Evolutionary conservation across 2,888 invertebrate species (phyloP), one percentile per base, ranked within the genome.

Genomic region (Xanthorhoe designata): DNA sequence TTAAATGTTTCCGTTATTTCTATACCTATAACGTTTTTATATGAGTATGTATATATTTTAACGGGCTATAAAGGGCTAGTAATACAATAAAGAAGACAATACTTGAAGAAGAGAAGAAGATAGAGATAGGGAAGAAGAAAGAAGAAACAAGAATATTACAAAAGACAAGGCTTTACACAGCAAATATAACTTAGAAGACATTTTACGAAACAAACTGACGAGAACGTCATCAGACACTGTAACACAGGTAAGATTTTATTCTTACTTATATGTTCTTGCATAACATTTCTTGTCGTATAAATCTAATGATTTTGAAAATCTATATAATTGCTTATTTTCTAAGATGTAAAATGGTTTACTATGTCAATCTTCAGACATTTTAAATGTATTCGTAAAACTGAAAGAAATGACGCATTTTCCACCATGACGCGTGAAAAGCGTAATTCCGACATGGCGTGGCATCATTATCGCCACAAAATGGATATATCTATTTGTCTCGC

Each of bases 1-100:
- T 93, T 92, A 85, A 87, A 90, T 85, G 78, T 86, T 92, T 91
- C 81, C 84, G 88, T 92, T 92, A 90, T 88, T 90, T 90, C 87
- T 89, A 90, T 88, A 91, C 89, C 89, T 92, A 81, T 88, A 90
- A 91, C 84, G 85, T 90, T 92, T 74, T 91, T 92, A 90, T 91
- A 91, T 88, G 81, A 87, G 83, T 89, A 87, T 82, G 76, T 86
- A 87, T 87, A 84, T 87, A 82, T 71, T 70, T 82, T 78, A 82
- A 91, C 85, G 92, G 92, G 91, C 91, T 89, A 85, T 82, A 86
- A 85, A 86, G 87, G 86, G 78, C 86, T 85, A 85, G 73, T 83
- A 78, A 82, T 79, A 85, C 74, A 84, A 82, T 79, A 83, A 77
- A 76, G 49, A 77, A 80, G 84, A 89, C 84, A 88, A 89, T 86